phyloP scores from a whole-genome alignment of 2,797 vertebrate species.

The Rhabdomys pumilio region DNA sequence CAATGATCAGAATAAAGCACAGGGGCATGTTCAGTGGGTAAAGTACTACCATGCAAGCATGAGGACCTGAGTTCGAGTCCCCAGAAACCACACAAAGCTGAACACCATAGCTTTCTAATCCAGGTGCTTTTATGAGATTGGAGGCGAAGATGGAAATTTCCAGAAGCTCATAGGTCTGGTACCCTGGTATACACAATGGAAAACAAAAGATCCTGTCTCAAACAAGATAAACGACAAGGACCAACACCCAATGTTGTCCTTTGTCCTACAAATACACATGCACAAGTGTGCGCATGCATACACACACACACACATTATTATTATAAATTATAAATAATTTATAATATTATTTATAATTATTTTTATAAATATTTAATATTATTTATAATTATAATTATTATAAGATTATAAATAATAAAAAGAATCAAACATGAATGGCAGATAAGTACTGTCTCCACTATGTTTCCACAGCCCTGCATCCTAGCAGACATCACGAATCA shows the following conservation, averaged over 20 bases:
- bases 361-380: too few relatives aligned
- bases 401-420: not conserved
- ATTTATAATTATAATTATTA: too few relatives aligned
- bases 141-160: not conserved
- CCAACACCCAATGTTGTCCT: not conserved
- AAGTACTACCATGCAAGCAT: not conserved
- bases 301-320: not conserved
- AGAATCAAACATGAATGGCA: not conserved
- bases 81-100: not conserved
- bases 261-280: not conserved
- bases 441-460: not conserved
- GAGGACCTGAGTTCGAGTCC: not conserved
- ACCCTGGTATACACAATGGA: not conserved
- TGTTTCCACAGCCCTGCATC: not conserved
- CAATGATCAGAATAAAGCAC: not conserved
- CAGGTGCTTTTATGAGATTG: not conserved
- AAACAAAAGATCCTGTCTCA: not conserved
- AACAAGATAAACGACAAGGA: not conserved
- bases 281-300: too few relatives aligned
- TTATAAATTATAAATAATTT: too few relatives aligned
- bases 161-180: not conserved
- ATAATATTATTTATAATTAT: too few relatives aligned
- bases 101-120: not conserved
- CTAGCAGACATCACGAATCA: conserved; percentile 65
- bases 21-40: not conserved